phyloP scores from a whole-genome alignment of 2,888 invertebrate species.

The Mylabris sibirica region DNA sequence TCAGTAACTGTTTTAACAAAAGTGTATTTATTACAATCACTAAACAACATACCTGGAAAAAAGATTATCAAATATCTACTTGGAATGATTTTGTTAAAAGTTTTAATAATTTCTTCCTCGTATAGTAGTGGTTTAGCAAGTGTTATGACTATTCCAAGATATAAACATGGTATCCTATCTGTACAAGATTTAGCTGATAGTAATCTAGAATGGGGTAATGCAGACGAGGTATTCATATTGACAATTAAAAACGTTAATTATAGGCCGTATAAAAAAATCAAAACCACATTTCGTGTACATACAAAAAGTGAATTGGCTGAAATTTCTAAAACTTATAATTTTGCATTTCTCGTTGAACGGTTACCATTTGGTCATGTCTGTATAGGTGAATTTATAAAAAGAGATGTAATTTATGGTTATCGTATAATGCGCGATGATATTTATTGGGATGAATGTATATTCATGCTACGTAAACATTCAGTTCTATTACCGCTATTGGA shows the following conservation, averaged over 20 bases:
- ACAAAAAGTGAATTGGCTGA: conserved; percentile 23
- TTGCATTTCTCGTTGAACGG: not conserved
- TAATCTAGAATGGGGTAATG: conserved; percentile 67
- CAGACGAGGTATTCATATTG: conserved; percentile 70
- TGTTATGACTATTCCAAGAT: conserved; percentile 72
- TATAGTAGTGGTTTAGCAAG: conserved; percentile 74
- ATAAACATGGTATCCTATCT: conserved; percentile 67
- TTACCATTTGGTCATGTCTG: not conserved
- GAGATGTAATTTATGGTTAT: conserved; percentile 23
- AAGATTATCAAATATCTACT: conserved; percentile 57
- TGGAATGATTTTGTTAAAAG: conserved; percentile 64
- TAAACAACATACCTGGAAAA: conserved; percentile 28
- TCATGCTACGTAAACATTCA: conserved; percentile 26
- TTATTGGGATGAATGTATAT: conserved; percentile 26
- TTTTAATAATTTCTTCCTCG: conserved; percentile 68
- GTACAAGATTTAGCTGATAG: conserved; percentile 65
- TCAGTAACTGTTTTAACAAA: not conserved
- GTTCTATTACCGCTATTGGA: conserved; percentile 23
- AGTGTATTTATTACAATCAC: not conserved
- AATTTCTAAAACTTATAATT: not conserved
- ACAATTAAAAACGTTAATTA: conserved; percentile 57
- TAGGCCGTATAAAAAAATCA: conserved; percentile 43
- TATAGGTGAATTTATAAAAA: conserved; percentile 24
- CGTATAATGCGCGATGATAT: conserved; percentile 27
- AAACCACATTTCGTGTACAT: conserved; percentile 39